Base-by-base conservation (phyloP, 35 echinoderm and acorn worm genomes). In the Diadema setosum region DNA sequence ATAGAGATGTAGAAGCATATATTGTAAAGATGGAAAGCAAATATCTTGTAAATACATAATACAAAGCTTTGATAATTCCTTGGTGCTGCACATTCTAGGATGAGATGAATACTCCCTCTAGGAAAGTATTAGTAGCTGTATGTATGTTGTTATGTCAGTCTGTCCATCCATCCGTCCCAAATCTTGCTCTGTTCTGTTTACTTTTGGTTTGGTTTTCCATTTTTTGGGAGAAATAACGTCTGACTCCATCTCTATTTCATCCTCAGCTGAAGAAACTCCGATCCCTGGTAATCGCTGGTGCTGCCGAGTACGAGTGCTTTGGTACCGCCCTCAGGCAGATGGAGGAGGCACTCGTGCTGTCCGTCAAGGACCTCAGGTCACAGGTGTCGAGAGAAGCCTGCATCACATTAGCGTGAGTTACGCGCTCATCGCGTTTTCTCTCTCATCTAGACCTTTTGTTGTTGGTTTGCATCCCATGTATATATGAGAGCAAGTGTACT, bases 321-420 rank as follows among this genome's bases (percentile, higher is more conserved):
- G 81, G 88, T 5, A 85, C 89, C 24, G 81, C 61, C 9, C 76
- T 99, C 29, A 43, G 92, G 17, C 45, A 65, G 14, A 84, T 99
- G 84, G 96, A 99, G 50, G 96, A 94, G 26, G 81, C 96, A 17
- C 87, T 99, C 5, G 48, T 82, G 29, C 25, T 92, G 27, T 99
- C 96, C 2, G 96, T 90, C 50, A 99, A 99, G 75, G 96, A 99
- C 69, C 93, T 99, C 23, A 85, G 96, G 39, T 99, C 96, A 83
- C 90, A 94, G 78, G 96, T 99, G 12, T 93, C 95, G 42, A 44
- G 89, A 30, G 96, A 99, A 92, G 96, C 92, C 3, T 99, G 96
- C 67, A 83, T 99, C 32, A 99, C 96, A 61, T 90, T 99, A 91
- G 89, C 96, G 96, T 99, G 89, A 90, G 96, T 94, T 37, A 5